Percentiles rank a stretch among this genome's conserved stretches.
phyloP scores from a whole-genome alignment of 2,888 invertebrate species.

The Sphinx pinastri region DNA sequence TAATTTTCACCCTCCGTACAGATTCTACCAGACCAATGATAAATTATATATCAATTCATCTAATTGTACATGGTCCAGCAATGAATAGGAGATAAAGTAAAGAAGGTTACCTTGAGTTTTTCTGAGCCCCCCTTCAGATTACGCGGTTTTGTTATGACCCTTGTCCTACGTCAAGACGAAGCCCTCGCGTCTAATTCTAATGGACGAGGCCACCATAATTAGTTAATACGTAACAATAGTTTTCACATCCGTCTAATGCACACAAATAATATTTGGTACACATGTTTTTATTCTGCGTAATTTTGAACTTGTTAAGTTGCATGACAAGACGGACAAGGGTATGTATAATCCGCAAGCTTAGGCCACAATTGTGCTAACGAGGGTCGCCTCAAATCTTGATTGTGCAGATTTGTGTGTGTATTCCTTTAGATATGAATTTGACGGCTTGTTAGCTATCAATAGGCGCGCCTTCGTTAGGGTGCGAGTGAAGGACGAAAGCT shows the following conservation, averaged over 20 bases:
- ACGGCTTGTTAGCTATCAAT: conserved; percentile 63
- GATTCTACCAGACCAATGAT: background rate
- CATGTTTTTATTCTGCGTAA: background rate
- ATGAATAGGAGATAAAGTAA: conserved; percentile 3
- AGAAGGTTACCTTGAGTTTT: background rate
- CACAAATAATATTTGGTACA: background rate
- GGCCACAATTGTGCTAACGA: conserved; percentile 67
- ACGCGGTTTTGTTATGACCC: conserved; percentile 4
- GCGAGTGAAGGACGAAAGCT: conserved; percentile 50
- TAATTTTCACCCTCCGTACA: background rate
- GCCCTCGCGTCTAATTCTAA: background rate
- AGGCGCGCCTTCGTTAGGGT: conserved; percentile 53
- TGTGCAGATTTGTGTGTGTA: conserved; percentile 62
- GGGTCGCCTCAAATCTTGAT: conserved; percentile 57
- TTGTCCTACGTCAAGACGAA: background rate
- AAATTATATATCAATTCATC: background rate
- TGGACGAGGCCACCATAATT: background rate
- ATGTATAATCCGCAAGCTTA: conserved; percentile 31
- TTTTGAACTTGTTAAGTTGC: background rate
- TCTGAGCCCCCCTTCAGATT: background rate
- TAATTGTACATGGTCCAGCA: background rate
- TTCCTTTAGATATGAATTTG: conserved; percentile 55
- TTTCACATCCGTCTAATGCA: background rate
- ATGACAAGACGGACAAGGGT: background rate
- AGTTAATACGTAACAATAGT: background rate